A percentile compares a stretch with the other conserved stretches of the same genome.
These are phyloP conservation scores for Zalophus californianus DNA, from an alignment of 2,797 vertebrate genomes.

Conservation along the genomic window DNA sequence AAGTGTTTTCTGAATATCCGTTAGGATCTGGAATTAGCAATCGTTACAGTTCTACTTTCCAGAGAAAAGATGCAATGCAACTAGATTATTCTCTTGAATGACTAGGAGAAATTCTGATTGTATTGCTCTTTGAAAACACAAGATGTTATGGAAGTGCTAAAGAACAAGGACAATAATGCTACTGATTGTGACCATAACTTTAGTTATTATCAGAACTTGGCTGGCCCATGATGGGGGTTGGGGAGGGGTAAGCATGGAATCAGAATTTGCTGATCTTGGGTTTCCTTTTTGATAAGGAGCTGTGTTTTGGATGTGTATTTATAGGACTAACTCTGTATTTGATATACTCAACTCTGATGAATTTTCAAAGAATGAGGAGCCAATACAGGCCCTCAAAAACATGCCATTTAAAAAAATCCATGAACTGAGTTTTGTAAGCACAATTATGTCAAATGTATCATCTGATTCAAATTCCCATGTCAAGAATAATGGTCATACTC, in stretches of 20 bases:
- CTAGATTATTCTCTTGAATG: neutral
- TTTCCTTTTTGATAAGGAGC: neutral
- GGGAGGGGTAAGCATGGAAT: neutral
- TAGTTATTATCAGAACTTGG: neutral
- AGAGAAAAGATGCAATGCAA: neutral
- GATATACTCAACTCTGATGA: neutral
- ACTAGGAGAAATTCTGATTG: neutral
- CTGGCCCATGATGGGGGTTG: neutral
- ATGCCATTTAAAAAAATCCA: neutral
- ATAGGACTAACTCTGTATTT: neutral
- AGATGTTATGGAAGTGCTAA: neutral
- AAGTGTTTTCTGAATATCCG: neutral
- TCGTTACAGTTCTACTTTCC: neutral
- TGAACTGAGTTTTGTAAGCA: neutral
- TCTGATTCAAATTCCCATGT: neutral
- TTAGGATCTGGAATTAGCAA: neutral
- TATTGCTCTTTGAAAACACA: neutral
- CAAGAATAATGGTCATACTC: neutral
- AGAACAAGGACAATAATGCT: neutral
- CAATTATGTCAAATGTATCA: neutral
- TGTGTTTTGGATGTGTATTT: neutral
- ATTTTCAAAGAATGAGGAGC: neutral
- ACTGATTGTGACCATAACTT: neutral
- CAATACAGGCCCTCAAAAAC: neutral
- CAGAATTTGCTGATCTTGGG: neutral